Base-by-base conservation (phyloP, 1,140 invertebrate genomes). In the Diachasmimorpha longicaudata region DNA sequence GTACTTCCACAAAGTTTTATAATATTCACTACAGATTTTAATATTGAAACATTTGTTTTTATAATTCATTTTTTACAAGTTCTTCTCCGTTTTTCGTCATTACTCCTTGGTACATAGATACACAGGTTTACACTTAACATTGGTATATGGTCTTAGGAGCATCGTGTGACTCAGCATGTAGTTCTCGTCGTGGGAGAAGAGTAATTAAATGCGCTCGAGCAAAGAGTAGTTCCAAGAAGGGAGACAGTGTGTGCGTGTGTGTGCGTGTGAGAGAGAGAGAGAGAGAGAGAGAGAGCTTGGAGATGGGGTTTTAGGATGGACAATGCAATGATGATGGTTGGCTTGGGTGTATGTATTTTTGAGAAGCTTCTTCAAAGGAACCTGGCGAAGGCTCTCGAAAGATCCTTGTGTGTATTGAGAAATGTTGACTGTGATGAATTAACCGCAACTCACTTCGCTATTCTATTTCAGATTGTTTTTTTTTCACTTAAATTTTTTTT, bases 171-270 rank as follows among this genome's bases (percentile, higher is more conserved):
- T 77, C 70, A 77, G 75, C 63, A 3, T 66, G 46, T 63, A 46
- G 8, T 44, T 67, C 46, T 68, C 72, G 63, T 69, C 70, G 75
- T 77, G 75, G 70, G 75, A 77, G 75, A 77, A 67, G 75, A 73
- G 75, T 77, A 77, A 77, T 77, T 77, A 77, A 77, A 77, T 70
- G 70, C 70, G 75, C 66, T 77, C 37, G 39, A 13, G 75, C 67
- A 77, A 73, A 77, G 58, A 76, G 68, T 71, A 77, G 58, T 77
- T 77, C 75, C 72, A 13, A 58, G 75, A 77, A 77, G 36, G 8
- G 71, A 72, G 58, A 63, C 21, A 63, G 58, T 46, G 10, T 46
- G 21, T 70, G 46, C 9, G 16, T 31, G 31, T 31, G 31, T 31
- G 69, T 37, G 44, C 25, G 21, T 72, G 31, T 44, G 42, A 25